A percentile compares a stretch with the other conserved stretches of the same genome.
phyloP scores from a whole-genome alignment of 2,797 vertebrate genomes.

The Poecilia wingei region DNA sequence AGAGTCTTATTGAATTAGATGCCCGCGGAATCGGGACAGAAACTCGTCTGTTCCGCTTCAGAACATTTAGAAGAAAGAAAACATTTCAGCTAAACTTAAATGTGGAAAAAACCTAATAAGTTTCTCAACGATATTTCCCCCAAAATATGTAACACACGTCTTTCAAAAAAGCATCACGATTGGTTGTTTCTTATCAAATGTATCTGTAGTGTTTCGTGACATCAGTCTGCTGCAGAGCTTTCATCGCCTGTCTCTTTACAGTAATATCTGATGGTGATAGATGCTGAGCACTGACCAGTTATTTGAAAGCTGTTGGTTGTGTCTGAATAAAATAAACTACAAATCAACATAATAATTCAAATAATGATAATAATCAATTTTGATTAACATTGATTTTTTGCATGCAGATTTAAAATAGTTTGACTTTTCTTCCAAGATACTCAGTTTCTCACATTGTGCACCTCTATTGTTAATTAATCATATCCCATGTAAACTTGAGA shows the following conservation, averaged over 20 bases:
- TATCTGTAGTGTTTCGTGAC: neutral
- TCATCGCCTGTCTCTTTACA: constrained; percentile 12
- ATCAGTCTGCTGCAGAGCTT: neutral
- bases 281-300: neutral
- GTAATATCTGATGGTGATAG: constrained; percentile 7
- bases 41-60: constrained; percentile 39
- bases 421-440: neutral
- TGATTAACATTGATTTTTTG: neutral
- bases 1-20: constrained; percentile 79
- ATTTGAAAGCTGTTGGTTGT: neutral
- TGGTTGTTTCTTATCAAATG: constrained; percentile 37
- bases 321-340: neutral
- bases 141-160: constrained; percentile 1
- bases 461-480: neutral
- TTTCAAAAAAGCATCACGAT: constrained; percentile 29
- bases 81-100: constrained; percentile 13
- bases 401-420: neutral
- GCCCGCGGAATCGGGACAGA: constrained; percentile 56
- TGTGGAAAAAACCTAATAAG: neutral
- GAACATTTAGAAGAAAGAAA: constrained; percentile 3
- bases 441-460: neutral
- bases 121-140: neutral
- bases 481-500: neutral
- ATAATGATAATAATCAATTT: neutral
- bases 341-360: neutral